phyloP scores from a whole-genome alignment of 2,888 invertebrate species.

The Chalcis sispes region DNA sequence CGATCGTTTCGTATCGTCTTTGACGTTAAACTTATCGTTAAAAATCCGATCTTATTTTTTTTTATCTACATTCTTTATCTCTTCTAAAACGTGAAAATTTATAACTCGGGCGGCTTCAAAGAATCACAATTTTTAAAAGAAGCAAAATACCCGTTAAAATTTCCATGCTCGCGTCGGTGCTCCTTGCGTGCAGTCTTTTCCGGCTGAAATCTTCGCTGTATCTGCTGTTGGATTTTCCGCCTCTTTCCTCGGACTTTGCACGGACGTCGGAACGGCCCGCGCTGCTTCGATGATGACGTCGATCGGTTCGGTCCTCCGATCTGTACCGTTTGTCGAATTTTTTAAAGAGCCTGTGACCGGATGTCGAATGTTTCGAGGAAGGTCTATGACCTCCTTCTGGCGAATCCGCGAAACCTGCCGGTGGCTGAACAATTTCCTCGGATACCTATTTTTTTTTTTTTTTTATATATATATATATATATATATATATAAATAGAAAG shows the following conservation, averaged over 20 bases:
- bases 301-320: constrained; percentile 85
- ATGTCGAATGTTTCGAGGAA: constrained; percentile 29
- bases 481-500: too few relatives aligned
- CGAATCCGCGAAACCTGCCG: constrained; percentile 92
- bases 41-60: too few relatives aligned
- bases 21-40: too few relatives aligned
- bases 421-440: constrained; percentile 89
- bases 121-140: background rate
- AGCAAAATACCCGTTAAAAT: constrained; percentile 72
- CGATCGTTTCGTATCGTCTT: too few relatives aligned
- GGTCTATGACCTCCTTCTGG: constrained; percentile 78
- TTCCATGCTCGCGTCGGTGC: constrained; percentile 83
- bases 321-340: constrained; percentile 87
- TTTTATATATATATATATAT: too few relatives aligned
- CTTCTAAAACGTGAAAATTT: too few relatives aligned
- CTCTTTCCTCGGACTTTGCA: constrained; percentile 80
- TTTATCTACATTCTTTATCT: too few relatives aligned
- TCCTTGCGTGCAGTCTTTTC: constrained; percentile 77
- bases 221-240: constrained; percentile 67
- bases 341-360: constrained; percentile 80
- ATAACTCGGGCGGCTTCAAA: too few relatives aligned
- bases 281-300: constrained; percentile 78
- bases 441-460: constrained; percentile 66
- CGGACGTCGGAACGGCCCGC: constrained; percentile 83
- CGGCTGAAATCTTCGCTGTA: constrained; percentile 60